Evolutionary conservation across 2,113 vertebrate species (phyloP).

Genomic region (Pyrgilauda ruficollis): DNA sequence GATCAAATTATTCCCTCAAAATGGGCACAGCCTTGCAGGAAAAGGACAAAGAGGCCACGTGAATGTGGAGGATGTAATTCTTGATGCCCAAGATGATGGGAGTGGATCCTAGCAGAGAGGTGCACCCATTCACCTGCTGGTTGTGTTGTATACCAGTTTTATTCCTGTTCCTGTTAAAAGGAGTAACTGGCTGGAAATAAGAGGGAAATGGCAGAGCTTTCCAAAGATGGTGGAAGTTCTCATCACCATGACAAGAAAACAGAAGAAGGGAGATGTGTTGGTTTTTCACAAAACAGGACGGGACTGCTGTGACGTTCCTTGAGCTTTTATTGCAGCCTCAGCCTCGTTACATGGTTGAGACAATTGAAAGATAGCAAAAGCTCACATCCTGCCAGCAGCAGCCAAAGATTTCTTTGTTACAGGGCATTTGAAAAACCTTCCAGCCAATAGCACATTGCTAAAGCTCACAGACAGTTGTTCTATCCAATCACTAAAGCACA

Average conservation of each 20-base stretch:
- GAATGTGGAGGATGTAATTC: neutral
- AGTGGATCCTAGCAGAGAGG: neutral
- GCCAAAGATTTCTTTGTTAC: too few relatives aligned
- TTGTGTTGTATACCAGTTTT: neutral
- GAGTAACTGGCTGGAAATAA: neutral
- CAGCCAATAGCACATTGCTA: too few relatives aligned
- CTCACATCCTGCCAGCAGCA: too few relatives aligned
- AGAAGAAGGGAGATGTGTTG: neutral
- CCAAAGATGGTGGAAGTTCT: neutral
- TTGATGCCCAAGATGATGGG: neutral
- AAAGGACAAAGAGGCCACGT: fast-evolving
- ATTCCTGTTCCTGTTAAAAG: neutral
- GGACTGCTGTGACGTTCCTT: too few relatives aligned
- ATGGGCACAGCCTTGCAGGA: neutral
- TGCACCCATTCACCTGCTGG: neutral
- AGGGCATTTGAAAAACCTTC: too few relatives aligned
- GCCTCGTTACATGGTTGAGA: too few relatives aligned
- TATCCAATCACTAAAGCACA: too few relatives aligned
- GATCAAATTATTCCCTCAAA: neutral
- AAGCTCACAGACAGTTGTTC: too few relatives aligned
- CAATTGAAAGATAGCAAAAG: too few relatives aligned
- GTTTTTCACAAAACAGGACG: too few relatives aligned
- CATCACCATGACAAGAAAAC: neutral
- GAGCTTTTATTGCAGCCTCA: too few relatives aligned
- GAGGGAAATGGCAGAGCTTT: neutral